Percentiles rank a stretch among this genome's conserved stretches.
Conservation (phyloP, 1,140 invertebrate species). For the Dysdera silvatica region DNA sequence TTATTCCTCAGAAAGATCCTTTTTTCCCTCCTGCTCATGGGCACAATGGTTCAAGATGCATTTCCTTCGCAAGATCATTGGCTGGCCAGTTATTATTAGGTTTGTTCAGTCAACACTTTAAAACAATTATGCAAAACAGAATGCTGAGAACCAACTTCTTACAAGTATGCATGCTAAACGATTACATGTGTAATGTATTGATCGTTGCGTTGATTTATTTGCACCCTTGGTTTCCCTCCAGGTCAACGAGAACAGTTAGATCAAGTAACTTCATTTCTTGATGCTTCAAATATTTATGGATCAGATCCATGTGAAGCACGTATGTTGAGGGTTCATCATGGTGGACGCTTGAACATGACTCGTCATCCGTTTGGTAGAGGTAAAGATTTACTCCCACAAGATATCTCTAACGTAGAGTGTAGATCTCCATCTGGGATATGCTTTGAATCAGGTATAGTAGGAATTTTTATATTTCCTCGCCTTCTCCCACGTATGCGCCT, state of each 20-base stretch:
- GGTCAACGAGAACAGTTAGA: slow-evolving; percentile 55
- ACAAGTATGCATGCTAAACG: too few species aligned
- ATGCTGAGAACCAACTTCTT: too few species aligned
- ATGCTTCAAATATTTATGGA: slow-evolving; percentile 57
- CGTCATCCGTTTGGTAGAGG: slow-evolving; percentile 56
- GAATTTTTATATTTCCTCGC: too few species aligned
- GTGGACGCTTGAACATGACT: slow-evolving; percentile 73
- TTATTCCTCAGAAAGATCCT: slow-evolving; percentile 51
- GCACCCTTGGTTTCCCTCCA: slow-evolving; percentile 26
- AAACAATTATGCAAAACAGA: too few species aligned
- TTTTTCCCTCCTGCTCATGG: slow-evolving; percentile 58
- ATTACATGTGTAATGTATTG: too few species aligned
- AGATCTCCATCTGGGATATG: slow-evolving; percentile 71
- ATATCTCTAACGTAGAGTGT: slow-evolving; percentile 69
- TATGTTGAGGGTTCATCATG: slow-evolving; percentile 56
- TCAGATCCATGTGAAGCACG: slow-evolving; percentile 67
- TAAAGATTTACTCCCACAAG: slow-evolving; percentile 63
- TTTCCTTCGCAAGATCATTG: slow-evolving; percentile 86
- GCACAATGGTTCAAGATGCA: slow-evolving; percentile 72
- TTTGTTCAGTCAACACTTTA: too few species aligned
- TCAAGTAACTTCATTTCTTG: slow-evolving; percentile 56
- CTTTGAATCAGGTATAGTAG: slow-evolving; percentile 62
- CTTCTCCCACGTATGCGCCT: not conserved
- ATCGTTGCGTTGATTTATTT: slow-evolving; percentile 2
- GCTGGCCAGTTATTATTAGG: slow-evolving; percentile 72